Conservation (phyloP, 2,113 vertebrate genomes). For the Dipodomys merriami region DNA sequence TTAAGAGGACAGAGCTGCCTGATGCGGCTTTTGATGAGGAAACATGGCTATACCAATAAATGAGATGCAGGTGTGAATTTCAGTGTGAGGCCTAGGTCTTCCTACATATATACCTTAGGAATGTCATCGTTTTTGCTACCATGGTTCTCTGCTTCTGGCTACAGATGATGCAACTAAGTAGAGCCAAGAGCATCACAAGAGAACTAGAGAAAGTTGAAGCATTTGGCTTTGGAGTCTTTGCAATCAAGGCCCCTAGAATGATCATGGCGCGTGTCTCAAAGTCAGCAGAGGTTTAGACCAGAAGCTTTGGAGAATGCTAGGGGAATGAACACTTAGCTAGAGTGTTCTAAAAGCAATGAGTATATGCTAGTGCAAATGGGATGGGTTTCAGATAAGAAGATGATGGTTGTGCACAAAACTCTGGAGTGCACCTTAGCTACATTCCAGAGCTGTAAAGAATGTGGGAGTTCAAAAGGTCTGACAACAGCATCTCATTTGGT, state of each 20-base stretch:
- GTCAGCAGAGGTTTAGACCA: neutral
- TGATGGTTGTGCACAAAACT: neutral
- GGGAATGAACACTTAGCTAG: neutral
- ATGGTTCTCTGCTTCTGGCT: neutral
- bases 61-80: neutral
- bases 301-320: neutral
- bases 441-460: neutral
- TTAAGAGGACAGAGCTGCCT: neutral
- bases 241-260: neutral
- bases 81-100: neutral
- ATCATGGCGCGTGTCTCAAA: neutral
- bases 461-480: neutral
- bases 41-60: neutral
- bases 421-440: neutral
- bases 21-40: no score
- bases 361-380: neutral
- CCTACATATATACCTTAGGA: neutral
- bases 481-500: neutral
- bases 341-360: neutral
- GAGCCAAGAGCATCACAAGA: neutral
- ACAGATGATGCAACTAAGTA: neutral
- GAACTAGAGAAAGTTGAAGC: neutral
- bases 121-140: neutral
- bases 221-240: constrained; percentile 17
- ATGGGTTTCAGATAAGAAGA: neutral